Conservation (phyloP, 2,113 vertebrate genomes). For the Gadus chalcogrammus region DNA sequence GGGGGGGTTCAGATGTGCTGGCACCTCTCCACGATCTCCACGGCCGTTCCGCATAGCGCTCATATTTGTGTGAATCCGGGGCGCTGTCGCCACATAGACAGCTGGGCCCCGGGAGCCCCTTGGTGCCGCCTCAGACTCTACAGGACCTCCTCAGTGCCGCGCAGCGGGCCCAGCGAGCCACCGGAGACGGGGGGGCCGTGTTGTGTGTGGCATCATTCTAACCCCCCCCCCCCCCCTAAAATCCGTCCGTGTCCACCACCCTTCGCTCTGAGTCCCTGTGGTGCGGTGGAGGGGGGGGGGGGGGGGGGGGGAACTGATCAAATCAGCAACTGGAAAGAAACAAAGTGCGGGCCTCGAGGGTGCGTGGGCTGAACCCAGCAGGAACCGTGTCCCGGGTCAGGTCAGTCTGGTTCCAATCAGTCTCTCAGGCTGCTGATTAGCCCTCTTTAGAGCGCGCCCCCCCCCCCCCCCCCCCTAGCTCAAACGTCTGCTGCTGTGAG, state of each 20-base stretch:
- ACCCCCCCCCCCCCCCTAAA: slow-evolving; percentile 3
- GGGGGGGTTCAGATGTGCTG: slow-evolving; percentile 55
- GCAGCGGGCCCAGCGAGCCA: not conserved
- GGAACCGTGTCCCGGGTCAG: slow-evolving; percentile 56
- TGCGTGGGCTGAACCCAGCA: slow-evolving; percentile 46
- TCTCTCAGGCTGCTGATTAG: slow-evolving; percentile 63
- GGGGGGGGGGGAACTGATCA: slow-evolving; percentile 44
- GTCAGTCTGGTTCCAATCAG: slow-evolving; percentile 68
- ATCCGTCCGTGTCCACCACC: slow-evolving; percentile 39
- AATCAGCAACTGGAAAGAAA: slow-evolving; percentile 56
- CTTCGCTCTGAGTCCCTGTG: slow-evolving; percentile 38
- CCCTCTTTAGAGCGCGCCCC: slow-evolving; percentile 63
- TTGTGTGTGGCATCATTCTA: slow-evolving; percentile 36
- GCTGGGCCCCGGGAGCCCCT: slow-evolving; percentile 72
- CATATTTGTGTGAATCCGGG: slow-evolving; percentile 70
- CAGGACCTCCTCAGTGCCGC: not conserved
- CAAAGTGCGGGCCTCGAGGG: slow-evolving; percentile 56
- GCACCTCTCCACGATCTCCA: slow-evolving; percentile 45
- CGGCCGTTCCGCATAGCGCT: slow-evolving; percentile 69
- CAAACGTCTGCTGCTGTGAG: slow-evolving; percentile 57
- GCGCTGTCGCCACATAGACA: slow-evolving; percentile 77
- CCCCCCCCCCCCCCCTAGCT: slow-evolving; percentile 56
- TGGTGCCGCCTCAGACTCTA: not conserved
- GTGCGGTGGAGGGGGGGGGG: slow-evolving; percentile 12
- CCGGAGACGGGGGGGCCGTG: slow-evolving; percentile 44